Evolutionary conservation across 2,113 vertebrate species (phyloP), one percentile per base, ranked within the genome.

Genomic region (Pangasianodon hypophthalmus): DNA sequence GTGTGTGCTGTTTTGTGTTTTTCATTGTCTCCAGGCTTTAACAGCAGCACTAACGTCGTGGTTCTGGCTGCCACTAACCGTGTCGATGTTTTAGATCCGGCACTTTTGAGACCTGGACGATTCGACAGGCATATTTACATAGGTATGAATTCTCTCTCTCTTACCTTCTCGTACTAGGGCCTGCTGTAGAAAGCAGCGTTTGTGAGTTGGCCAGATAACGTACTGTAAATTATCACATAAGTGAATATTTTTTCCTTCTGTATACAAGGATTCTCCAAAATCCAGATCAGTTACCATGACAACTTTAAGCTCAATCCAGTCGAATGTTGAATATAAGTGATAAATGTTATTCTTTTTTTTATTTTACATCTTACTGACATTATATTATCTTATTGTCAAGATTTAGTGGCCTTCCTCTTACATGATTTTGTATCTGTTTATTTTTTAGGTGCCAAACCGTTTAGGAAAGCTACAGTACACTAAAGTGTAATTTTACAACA

Each of bases 51-150:
- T 56, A 97, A 97, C 44, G 96, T 97, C 54, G 97, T 97, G 4
- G 97, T 97, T 85, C 90, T 97, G 94, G 97, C 97, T 26, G 97
- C 97, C 50, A 97, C 97, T 83, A 97, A 97, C 89, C 95, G 97
- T 50, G 96, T 97, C 32, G 97, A 97, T 92, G 97, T 97, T 89
- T 93, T 97, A 86, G 97, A 97, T 86, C 97, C 97, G 41, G 97
- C 97, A 0, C 92, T 97, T 0, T 85, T 97, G 96, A 95, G 97
- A 84, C 97, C 97, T 0, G 97, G 97, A 37, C 95, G 97, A 32
- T 97, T 97, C 37, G 97, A 97, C 92, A 96, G 97, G 79, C 97
- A 97, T 90, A 97, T 97, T 81, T 97, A 96, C 85, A 97, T 97
- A 50, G 97, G 97, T 97, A 91, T 94, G 95, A 11, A 41, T 37